Evolutionary conservation across 2,113 vertebrate genomes (phyloP), one percentile per base, ranked within the genome.

Genomic region (Choloepus hoffmanni): DNA sequence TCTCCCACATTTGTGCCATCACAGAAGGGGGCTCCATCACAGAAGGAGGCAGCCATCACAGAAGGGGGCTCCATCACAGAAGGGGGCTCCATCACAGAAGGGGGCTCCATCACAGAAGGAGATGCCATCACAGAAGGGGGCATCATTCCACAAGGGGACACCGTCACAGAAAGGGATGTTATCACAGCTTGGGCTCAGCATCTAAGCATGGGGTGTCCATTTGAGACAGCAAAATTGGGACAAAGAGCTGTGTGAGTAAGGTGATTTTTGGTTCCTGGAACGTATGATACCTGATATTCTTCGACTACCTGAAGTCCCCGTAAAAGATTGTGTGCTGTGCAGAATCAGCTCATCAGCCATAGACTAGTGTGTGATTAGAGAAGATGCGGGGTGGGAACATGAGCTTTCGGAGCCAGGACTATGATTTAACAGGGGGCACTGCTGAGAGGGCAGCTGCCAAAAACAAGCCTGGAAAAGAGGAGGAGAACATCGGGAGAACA

Each of bases 381-480:
- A 73, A 78, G 62, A 72, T 0, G 0, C 11, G 45, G 3, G 30
- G 21, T 36, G 76, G 33, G 53, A 74, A 60, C 36, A 43, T 21
- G 26, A 50, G 33, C 36, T 74, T 16, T 36, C 12, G 7, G 4
- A 74, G 33, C 26, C 26, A 13, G 0, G 18, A 28, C 50, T 18
- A 58, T 21, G 1, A 2, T 53, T 85, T 26, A n/a, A 14, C 1
- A 3, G 53, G 5, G 81, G 70, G 50, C 19, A 43, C 58, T 33
- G 60, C 23, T 2, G 24, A 7, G 33, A 74, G 13, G 33, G 48
- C 50, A 21, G 13, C 14, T 0, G 0, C 9, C 1, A 0, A 19
- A 28, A 68, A 19, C 21, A 21, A 13, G 3, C 18, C 33, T 12
- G 16, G 68, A 76, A 90, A 88, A 10, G 43, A 43, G 74, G 45